Base-by-base conservation (phyloP, 2,797 vertebrate genomes). In the Pipistrellus pipistrellus region DNA sequence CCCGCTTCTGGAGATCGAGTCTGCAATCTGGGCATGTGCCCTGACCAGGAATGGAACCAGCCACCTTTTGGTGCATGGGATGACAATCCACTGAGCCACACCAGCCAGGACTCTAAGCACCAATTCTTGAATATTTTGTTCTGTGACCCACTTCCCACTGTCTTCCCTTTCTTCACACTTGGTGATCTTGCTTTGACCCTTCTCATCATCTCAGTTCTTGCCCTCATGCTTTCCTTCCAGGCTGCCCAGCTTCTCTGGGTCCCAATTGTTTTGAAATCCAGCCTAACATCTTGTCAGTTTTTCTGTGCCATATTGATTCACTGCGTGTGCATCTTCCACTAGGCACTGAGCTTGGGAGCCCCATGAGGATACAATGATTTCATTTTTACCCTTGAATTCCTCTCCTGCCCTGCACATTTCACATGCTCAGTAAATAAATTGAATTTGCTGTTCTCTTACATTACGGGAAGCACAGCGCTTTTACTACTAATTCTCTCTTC, bases 361-460 rank as follows among this genome's bases (percentile, higher is more conserved):
- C 86, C 69, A 25, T 8, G 64, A 87, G 38, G 69, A 62, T 41
- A 44, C 8, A 23, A 46, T 62, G 48, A 35, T 82, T 91, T 93
- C 75, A 59, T 73, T 38, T 85, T n/a, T 21, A 4, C 27, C 35
- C 20, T 44, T 68, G 75, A 85, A 87, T 85, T 88, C 38, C 55
- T 92, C 62, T 93, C 59, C 55, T 84, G 3, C 78, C 62, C 51
- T 94, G 72, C 41, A 46, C 35, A 53, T 86, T 91, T 95, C 95
- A 64, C 57, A 7, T 73, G 69, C 81, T 93, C 38, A 78, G 55
- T 64, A 94, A 95, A 87, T 94, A 93, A 87, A 95, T 95, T 86
- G 86, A 94, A 97, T 92, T 62, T 14, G 15, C 78, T 95, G 81
- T 17, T 85, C 7, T 94, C 96, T 93, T 80, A 77, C 30, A 86